Evolutionary conservation across 2,113 vertebrate species (phyloP), one percentile per base, ranked within the genome.

Genomic region (Chaetorhynchus papuensis): DNA sequence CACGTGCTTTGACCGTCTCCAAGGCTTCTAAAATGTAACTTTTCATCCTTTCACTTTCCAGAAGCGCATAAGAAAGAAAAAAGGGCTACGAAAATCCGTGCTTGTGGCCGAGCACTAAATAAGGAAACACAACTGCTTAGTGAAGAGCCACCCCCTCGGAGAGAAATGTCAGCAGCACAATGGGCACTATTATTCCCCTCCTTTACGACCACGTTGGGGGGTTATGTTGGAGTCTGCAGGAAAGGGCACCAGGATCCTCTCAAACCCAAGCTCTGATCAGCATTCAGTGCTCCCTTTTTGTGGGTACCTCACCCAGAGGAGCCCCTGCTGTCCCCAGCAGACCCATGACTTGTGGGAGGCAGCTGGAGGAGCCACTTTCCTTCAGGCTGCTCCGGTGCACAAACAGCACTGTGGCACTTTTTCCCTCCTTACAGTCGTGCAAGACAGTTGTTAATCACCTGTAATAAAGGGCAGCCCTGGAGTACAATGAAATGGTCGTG

Each of bases 151-250:
- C 83, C 91, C 74, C 77, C 89, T 91, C 70, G 0, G 8, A 91
- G 81, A 89, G 95, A 94, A 95, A 96, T 94, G 94, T 93, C 95
- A 95, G 81, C 3, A 27, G 44, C 74, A 96, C 91, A 96, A 96
- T 72, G 94, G 81, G 21, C 14, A 1, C 77, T 49, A 72, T 95
- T 97, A 91, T 96, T 89, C 57, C 2, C 1, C 74, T 79, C 77
- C 61, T 95, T 85, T 87, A 87, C 65, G 57, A 17, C 49, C 81
- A 61, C 57, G 53, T 3, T 68, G 89, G 83, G 80, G 76, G 57
- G 22, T 95, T 61, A 4, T 65, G 80, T 44, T 57, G 16, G 54
- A 85, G 41, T 12, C 89, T 37, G 19, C 14, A 89, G 81, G 47
- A 95, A 96, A 95, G 60, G 81, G 69, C 93, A 84, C 5, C 56